These are phyloP conservation scores for Sminthurinus aureus DNA, from an alignment of 2,888 invertebrate species.

Conservation along the genomic window DNA sequence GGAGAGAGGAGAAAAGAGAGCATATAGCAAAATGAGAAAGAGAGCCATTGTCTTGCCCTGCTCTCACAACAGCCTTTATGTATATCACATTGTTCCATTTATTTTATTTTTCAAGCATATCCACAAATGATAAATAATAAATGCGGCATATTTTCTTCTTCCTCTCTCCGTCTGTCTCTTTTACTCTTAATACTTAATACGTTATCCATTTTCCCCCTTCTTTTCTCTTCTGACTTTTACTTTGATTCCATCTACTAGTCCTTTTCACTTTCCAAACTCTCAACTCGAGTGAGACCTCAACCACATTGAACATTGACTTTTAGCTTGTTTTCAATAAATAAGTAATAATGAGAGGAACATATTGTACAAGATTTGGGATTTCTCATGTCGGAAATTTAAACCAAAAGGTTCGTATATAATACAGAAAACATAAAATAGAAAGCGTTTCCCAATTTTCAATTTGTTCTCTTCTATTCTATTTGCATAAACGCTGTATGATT, in stretches of 20 bases:
- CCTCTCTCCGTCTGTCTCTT: not conserved
- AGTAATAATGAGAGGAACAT: too few species aligned
- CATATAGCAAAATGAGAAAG: not conserved
- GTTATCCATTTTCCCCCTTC: not conserved
- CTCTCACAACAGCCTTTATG: not conserved
- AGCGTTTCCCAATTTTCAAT: too few species aligned
- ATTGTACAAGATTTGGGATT: too few species aligned
- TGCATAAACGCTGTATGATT: too few species aligned
- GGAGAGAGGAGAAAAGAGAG: not conserved
- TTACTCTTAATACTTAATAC: not conserved
- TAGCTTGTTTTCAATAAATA: too few species aligned
- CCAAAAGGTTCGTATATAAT: too few species aligned
- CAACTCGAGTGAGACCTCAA: too few species aligned
- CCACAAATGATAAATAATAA: not conserved
- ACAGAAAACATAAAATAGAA: too few species aligned
- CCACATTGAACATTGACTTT: too few species aligned
- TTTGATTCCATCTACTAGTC: not conserved
- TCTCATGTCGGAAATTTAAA: too few species aligned
- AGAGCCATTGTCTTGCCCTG: not conserved
- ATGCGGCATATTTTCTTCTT: not conserved
- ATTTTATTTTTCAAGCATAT: not conserved
- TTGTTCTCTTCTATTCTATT: too few species aligned
- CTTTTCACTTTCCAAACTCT: too few species aligned
- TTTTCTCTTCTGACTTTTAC: constrained; percentile 9
- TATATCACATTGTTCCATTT: not conserved